Conservation (phyloP, 2,113 vertebrate species). For the Gallinago jamesoni region DNA sequence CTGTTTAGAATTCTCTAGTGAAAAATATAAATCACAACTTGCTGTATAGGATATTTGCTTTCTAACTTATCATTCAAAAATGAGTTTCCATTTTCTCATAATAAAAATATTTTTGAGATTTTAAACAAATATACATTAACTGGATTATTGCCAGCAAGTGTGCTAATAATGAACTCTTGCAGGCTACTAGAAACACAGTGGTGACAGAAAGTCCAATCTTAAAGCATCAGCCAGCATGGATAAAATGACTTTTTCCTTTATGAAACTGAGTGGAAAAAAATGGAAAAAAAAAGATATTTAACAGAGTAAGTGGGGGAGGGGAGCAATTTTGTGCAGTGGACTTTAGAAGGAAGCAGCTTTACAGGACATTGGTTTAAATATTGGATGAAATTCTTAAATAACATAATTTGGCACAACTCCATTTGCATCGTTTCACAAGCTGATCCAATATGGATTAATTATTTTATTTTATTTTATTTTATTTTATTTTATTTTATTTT, state of each 20-base stretch:
- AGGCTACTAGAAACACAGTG: not conserved
- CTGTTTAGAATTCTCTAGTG: slow-evolving; percentile 64
- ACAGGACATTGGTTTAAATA: not conserved
- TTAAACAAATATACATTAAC: slow-evolving; percentile 60
- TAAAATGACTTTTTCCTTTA: not conserved
- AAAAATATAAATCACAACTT: slow-evolving; percentile 41
- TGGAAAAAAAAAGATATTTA: not conserved
- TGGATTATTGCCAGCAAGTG: slow-evolving; percentile 55
- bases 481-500: not conserved
- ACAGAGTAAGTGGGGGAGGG: not conserved
- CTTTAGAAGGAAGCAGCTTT: not conserved
- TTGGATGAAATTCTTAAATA: not conserved
- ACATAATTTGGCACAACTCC: not conserved
- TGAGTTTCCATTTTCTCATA: slow-evolving; percentile 32
- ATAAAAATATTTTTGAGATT: slow-evolving; percentile 43
- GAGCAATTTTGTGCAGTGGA: not conserved
- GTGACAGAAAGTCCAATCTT: not conserved
- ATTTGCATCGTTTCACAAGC: not conserved
- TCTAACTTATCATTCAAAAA: slow-evolving; percentile 42
- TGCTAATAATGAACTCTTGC: slow-evolving; percentile 52
- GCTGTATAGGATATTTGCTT: slow-evolving; percentile 25
- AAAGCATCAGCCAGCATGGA: not conserved
- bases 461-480: not conserved
- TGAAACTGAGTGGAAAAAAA: not conserved
- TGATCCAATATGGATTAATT: not conserved